phyloP scores from a whole-genome alignment of 2,888 invertebrate genomes.

The Drosophila sordidapex region DNA sequence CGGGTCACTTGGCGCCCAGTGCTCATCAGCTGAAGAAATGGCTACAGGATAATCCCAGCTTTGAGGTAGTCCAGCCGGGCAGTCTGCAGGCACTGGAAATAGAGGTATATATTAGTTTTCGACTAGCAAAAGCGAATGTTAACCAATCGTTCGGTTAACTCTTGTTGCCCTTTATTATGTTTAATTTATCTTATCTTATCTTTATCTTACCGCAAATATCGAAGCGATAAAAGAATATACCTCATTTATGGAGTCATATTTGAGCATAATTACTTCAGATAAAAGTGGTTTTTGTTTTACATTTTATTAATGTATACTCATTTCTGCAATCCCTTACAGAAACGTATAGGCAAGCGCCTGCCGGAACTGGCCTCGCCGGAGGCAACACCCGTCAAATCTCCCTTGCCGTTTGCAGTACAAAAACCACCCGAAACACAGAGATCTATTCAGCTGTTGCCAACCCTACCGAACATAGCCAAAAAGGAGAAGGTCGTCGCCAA shows the following conservation, averaged over 20 bases:
- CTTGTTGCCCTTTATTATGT: neutral
- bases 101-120: constrained; percentile 64
- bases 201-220: constrained; percentile 2
- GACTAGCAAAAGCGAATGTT: neutral
- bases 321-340: constrained; percentile 47
- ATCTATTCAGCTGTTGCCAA: constrained; percentile 14
- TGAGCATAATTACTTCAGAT: neutral
- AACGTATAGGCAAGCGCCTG: constrained; percentile 60
- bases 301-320: constrained; percentile 16
- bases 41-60: constrained; percentile 94
- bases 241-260: neutral
- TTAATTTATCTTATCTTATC: constrained; percentile 3
- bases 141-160: neutral
- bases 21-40: constrained; percentile 92
- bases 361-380: constrained; percentile 40
- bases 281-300: neutral
- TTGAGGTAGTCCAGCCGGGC: constrained; percentile 92
- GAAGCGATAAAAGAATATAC: constrained; percentile 4
- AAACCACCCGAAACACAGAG: constrained; percentile 31
- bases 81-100: constrained; percentile 85
- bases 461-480: constrained; percentile 4
- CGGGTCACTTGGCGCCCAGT: constrained; percentile 93
- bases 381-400: constrained; percentile 22
- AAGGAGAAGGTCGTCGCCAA: constrained; percentile 46
- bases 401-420: constrained; percentile 22